phyloP scores from a whole-genome alignment of 2,888 invertebrate species.

The Aphidoletes aphidimyza region DNA sequence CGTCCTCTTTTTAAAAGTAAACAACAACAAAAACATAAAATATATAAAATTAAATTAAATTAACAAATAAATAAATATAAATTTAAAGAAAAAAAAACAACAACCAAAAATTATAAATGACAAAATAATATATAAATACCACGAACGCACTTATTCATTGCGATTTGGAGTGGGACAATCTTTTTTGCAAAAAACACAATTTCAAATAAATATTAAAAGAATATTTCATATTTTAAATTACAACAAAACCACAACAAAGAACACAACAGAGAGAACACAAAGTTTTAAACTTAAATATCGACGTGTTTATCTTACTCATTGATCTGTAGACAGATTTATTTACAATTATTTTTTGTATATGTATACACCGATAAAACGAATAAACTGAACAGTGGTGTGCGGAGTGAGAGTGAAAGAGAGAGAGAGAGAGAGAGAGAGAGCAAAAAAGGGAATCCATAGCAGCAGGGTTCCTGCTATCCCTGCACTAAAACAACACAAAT shows the following conservation, averaged over 20 bases:
- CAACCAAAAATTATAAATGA: too few relatives aligned
- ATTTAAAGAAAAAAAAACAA: neutral
- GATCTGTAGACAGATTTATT: conserved; percentile 25
- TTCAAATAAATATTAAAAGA: too few relatives aligned
- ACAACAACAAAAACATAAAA: too few relatives aligned
- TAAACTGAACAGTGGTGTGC: neutral
- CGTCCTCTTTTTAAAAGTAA: conserved; percentile 13
- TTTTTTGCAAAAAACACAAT: too few relatives aligned
- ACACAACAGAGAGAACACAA: neutral
- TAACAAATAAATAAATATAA: too few relatives aligned
- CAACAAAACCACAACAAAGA: neutral
- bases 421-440: neutral
- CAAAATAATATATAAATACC: too few relatives aligned
- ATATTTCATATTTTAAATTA: too few relatives aligned
- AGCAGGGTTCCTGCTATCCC: too few relatives aligned
- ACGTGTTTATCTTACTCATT: neutral
- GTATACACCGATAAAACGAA: neutral
- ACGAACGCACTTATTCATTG: too few relatives aligned
- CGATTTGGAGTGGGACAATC: too few relatives aligned
- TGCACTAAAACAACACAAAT: too few relatives aligned
- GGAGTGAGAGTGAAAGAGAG: neutral
- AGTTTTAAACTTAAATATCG: conserved; percentile 13
- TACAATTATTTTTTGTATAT: conserved; percentile 36
- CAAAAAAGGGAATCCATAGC: neutral
- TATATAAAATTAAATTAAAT: too few relatives aligned